Evolutionary conservation across 2,113 vertebrate species (phyloP), one percentile per base, ranked within the genome.

Genomic region (Willisornis vidua): DNA sequence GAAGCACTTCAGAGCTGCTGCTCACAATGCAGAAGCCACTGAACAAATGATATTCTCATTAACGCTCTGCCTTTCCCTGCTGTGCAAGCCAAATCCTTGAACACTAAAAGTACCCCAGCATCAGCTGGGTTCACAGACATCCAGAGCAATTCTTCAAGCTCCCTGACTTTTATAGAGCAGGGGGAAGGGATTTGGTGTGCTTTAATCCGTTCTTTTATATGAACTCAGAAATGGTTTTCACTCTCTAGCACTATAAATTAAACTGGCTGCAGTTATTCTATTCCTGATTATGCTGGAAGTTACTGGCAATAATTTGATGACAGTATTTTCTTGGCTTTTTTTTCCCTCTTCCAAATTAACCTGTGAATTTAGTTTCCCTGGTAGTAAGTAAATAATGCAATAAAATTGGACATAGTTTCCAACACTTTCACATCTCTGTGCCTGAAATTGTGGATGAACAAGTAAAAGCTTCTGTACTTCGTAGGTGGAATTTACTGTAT

Each of bases 1-100:
- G 87, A 55, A 96, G 88, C 79, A 84, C 76, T 94, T 92, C 88
- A 92, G 94, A 96, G 90, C 86, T 84, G 76, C 90, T 93, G 96
- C 90, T 93, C 94, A 78, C 92, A 86, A 94, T 54, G 86, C 96
- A 95, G 90, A 52, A 86, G 93, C 35, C 0, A 87, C 83, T 29
- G 86, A 90, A 96, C 92, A 94, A 95, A 96, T 92, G 96, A 94
- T 95, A 65, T 93, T 87, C 86, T 95, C 92, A 93, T 96, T 96
- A 96, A 85, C 0, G 54, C 87, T 89, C 94, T 95, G 93, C 86
- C 83, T 92, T 52, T 92, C 94, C 93, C 96, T 93, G 96, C 96
- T 96, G 94, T 3, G 94, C 83, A 66, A 97, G 94, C 88, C 92
- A 87, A 93, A 94, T 89, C 93, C 93, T 93, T 54, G 48, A 96